Conservation (phyloP, 2,797 vertebrate genomes). For the Lithobates sylvaticus region DNA sequence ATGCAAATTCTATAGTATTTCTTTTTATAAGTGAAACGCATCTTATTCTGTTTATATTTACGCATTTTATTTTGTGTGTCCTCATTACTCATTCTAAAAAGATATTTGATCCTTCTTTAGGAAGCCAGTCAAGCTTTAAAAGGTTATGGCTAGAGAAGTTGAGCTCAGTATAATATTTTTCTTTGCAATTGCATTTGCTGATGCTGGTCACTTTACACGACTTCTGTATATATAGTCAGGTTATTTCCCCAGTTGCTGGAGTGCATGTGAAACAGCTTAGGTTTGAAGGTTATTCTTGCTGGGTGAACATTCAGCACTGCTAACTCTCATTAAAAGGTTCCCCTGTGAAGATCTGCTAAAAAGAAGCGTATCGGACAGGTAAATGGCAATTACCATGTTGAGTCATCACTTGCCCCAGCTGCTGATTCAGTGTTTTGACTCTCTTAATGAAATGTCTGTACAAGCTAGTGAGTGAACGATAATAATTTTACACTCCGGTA, state of each 20-base stretch:
- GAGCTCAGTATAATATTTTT: neutral
- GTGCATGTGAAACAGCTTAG: conserved; percentile 30
- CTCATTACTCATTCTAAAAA: no score
- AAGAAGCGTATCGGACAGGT: conserved; percentile 18
- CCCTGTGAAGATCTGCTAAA: conserved; percentile 26
- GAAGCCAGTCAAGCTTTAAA: neutral
- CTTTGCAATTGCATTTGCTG: conserved; percentile 31
- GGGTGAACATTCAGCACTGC: conserved; percentile 33
- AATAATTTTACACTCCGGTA: neutral
- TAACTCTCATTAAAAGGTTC: conserved; percentile 50
- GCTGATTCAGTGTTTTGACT: conserved; percentile 35
- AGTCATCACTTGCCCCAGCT: neutral
- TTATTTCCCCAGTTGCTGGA: conserved; percentile 46
- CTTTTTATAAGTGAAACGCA: no score
- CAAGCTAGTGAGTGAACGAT: conserved; percentile 17
- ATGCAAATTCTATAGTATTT: no score
- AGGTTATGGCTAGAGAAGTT: neutral
- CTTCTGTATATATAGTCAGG: conserved; percentile 42
- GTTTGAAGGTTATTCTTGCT: conserved; percentile 43
- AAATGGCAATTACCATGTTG: conserved; percentile 35
- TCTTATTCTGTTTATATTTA: no score
- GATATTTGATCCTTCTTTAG: neutral
- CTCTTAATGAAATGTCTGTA: neutral
- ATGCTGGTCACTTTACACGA: conserved; percentile 5
- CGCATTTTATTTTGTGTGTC: no score